Evolutionary conservation across 2,113 vertebrate species (phyloP).

Genomic region (Fregata magnificens): DNA sequence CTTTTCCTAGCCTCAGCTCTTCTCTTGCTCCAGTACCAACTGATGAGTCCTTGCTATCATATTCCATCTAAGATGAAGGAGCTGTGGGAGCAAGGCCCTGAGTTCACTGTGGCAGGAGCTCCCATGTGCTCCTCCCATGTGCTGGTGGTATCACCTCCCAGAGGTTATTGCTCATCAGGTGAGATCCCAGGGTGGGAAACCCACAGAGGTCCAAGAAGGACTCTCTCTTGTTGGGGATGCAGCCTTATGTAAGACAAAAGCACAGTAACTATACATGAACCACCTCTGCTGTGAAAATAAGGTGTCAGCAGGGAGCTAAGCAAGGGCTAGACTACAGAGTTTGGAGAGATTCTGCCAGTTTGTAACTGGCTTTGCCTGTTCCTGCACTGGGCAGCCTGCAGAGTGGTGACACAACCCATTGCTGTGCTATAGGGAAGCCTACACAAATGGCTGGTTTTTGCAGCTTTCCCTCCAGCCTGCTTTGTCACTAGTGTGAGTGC

Average conservation of each 20-base stretch:
- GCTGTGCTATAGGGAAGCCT: background rate
- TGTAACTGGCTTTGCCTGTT: background rate
- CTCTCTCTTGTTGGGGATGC: background rate
- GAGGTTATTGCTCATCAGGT: background rate
- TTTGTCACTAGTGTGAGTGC: background rate
- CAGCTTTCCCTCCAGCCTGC: background rate
- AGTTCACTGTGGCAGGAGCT: background rate
- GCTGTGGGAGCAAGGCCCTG: background rate
- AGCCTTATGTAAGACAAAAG: background rate
- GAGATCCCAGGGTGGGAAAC: background rate
- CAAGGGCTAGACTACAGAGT: background rate
- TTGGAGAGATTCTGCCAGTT: background rate
- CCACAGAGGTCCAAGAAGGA: background rate
- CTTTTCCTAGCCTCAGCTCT: background rate
- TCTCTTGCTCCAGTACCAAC: background rate
- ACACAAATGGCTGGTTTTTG: background rate
- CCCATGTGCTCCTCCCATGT: background rate
- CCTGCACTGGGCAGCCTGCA: background rate
- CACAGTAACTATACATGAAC: background rate
- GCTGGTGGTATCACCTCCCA: background rate
- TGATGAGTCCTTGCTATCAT: background rate
- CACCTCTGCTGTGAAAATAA: background rate
- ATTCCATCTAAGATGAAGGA: background rate
- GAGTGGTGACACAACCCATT: too few relatives aligned
- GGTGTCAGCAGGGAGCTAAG: background rate